Percentiles rank a stretch among this genome's conserved stretches.
Conservation (phyloP, 2,888 invertebrate genomes). For the Drosophila gaucha region DNA sequence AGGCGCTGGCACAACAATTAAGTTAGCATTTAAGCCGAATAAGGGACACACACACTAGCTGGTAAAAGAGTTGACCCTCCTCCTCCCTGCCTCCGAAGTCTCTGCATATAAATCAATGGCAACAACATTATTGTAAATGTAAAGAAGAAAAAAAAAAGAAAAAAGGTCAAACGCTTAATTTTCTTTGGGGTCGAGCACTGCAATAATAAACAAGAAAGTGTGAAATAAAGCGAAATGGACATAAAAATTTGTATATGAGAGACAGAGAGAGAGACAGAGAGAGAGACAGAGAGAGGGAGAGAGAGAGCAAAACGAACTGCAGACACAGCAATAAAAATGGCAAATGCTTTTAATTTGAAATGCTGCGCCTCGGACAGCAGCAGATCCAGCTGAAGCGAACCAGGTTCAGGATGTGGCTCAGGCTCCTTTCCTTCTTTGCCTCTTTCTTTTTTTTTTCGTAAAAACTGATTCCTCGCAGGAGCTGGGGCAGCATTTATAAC, state of each 20-base stretch:
- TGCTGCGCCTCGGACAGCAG: conserved; percentile 50
- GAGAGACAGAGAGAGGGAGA: conserved; percentile 7
- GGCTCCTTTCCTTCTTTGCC: conserved; percentile 2
- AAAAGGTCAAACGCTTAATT: conserved; percentile 77
- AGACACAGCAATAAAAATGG: conserved; percentile 77
- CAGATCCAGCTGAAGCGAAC: conserved; percentile 16
- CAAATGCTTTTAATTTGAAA: conserved; percentile 79
- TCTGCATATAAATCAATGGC: conserved; percentile 78
- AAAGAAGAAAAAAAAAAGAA: conserved; percentile 54
- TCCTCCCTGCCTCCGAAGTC: conserved; percentile 4
- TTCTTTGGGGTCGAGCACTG: conserved; percentile 51
- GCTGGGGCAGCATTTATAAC: conserved; percentile 61
- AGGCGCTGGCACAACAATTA: conserved; percentile 72
- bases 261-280: conserved; percentile 6
- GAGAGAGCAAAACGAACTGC: conserved; percentile 43
- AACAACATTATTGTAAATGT: conserved; percentile 75
- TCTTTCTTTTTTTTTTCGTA: conserved; percentile 23
- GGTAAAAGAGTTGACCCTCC: not conserved
- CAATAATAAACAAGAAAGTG: conserved; percentile 79
- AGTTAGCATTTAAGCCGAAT: conserved; percentile 70
- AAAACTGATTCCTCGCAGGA: conserved; percentile 46
- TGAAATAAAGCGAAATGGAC: conserved; percentile 78
- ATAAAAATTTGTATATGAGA: conserved; percentile 71
- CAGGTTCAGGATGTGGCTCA: conserved; percentile 26
- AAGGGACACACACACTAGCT: conserved; percentile 35